Conservation (phyloP, 2,797 vertebrate species). For the Etheostoma perlongum region DNA sequence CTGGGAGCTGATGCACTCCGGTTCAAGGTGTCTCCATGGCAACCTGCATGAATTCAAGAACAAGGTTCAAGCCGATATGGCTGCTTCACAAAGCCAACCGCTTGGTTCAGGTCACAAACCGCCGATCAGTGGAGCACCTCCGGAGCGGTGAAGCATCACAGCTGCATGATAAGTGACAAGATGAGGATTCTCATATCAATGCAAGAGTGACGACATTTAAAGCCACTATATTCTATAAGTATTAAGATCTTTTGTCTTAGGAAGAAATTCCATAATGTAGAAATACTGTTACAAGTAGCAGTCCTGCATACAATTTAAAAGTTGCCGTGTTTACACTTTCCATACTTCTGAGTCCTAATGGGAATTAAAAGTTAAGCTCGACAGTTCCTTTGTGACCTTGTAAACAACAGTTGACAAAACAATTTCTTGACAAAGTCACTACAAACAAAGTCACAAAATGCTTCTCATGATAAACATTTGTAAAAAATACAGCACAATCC, state of each 20-base stretch:
- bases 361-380: background rate
- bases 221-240: background rate
- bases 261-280: too few relatives aligned
- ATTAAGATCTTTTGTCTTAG: too few relatives aligned
- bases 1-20: conserved; percentile 16
- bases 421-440: too few relatives aligned
- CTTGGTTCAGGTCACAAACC: conserved; percentile 14
- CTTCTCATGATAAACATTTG: too few relatives aligned
- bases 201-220: background rate
- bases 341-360: background rate
- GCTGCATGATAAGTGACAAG: conserved; percentile 16
- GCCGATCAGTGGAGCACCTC: conserved; percentile 13
- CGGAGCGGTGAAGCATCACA: background rate
- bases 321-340: background rate
- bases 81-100: background rate
- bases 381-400: background rate
- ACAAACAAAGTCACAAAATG: too few relatives aligned
- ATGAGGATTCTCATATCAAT: background rate
- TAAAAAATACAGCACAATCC: too few relatives aligned
- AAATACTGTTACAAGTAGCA: too few relatives aligned
- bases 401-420: background rate
- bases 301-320: too few relatives aligned
- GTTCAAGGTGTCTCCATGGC: conserved; percentile 61
- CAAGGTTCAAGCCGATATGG: background rate
- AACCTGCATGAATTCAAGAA: conserved; percentile 39